These are phyloP conservation scores for Amyelois transitella DNA, from an alignment of 1,140 invertebrate genomes.

Conservation along the genomic window DNA sequence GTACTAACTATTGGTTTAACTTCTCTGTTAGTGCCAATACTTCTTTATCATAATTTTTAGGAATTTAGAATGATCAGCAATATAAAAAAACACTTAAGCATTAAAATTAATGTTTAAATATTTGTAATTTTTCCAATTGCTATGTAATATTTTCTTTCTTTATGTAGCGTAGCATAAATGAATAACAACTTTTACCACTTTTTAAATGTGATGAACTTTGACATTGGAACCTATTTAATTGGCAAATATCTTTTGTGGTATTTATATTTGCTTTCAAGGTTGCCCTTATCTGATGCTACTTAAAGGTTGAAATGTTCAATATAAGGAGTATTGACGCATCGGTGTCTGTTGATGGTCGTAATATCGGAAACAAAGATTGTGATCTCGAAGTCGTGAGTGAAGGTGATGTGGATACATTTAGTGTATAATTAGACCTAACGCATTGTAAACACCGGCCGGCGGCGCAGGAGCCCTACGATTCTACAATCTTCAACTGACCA, in stretches of 20 bases:
- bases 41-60: not conserved
- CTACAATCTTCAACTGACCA: slow-evolving; percentile 21
- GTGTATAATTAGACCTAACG: slow-evolving; percentile 41
- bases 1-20: not conserved
- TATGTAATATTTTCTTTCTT: no score
- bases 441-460: slow-evolving; percentile 26
- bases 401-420: slow-evolving; percentile 19
- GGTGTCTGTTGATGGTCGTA: not conserved
- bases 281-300: not conserved
- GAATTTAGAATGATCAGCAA: no score
- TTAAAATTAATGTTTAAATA: no score
- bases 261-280: no score
- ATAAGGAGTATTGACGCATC: not conserved
- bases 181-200: no score
- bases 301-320: not conserved
- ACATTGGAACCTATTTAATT: not conserved
- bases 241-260: no score
- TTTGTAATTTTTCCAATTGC: no score
- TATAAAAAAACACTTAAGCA: no score
- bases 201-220: no score
- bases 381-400: slow-evolving; percentile 28
- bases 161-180: no score
- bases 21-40: not conserved
- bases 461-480: slow-evolving; percentile 12
- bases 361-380: slow-evolving; percentile 17